Conservation (phyloP, 2,113 vertebrate genomes). For the Sander vitreus region DNA sequence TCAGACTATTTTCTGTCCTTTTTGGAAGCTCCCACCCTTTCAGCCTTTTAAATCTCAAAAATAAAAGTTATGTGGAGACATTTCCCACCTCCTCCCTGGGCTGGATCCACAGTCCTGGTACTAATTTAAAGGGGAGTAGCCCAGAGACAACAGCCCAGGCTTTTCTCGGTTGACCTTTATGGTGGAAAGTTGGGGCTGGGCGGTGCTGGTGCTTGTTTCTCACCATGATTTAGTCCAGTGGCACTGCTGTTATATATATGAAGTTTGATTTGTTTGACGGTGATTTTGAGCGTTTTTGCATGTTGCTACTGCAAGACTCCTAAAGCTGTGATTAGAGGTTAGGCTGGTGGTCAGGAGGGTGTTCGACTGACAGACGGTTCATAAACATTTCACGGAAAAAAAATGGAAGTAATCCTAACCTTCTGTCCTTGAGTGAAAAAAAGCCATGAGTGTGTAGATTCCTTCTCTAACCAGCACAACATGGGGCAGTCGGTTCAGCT, state of each 20-base stretch:
- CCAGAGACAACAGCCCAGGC: slow-evolving; percentile 20
- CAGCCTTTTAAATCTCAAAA: not conserved
- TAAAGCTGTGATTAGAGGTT: slow-evolving; percentile 53
- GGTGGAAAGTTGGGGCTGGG: slow-evolving; percentile 50
- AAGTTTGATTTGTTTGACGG: not conserved
- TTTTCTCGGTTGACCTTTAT: slow-evolving; percentile 28
- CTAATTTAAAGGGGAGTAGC: slow-evolving; percentile 53
- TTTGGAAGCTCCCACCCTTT: not conserved
- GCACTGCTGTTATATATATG: not conserved
- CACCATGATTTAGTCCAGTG: slow-evolving; percentile 26
- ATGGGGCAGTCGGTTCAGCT: slow-evolving; percentile 47
- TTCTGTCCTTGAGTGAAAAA: not conserved
- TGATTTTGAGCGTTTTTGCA: slow-evolving; percentile 15
- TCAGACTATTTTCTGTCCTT: slow-evolving; percentile 2
- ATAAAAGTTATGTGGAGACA: not conserved
- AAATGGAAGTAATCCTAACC: slow-evolving; percentile 2
- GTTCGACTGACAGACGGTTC: slow-evolving; percentile 43
- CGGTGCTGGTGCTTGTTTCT: slow-evolving; percentile 26
- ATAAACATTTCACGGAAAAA: slow-evolving; percentile 27
- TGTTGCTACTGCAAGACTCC: slow-evolving; percentile 6
- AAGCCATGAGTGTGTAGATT: slow-evolving; percentile 10
- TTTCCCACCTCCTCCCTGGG: not conserved
- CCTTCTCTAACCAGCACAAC: slow-evolving; percentile 30
- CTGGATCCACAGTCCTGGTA: slow-evolving; percentile 32
- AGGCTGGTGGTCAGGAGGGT: slow-evolving; percentile 8